phyloP scores from a whole-genome alignment of 2,888 invertebrate genomes.

The Capitulum mitella region DNA sequence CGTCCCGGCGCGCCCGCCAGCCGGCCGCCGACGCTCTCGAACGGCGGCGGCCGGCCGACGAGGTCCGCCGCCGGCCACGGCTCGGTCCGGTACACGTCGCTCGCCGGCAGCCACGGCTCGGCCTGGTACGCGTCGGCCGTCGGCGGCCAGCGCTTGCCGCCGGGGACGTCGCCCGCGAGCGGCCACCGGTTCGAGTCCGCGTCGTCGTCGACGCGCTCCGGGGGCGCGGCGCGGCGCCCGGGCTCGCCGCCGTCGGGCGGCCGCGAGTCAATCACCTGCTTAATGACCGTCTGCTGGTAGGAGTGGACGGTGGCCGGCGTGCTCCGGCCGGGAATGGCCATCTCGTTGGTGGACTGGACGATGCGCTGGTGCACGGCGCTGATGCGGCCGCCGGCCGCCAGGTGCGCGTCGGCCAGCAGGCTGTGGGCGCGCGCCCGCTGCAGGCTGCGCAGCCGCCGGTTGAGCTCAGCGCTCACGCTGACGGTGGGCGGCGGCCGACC shows the following conservation, averaged over 20 bases:
- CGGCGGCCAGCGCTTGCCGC: no score
- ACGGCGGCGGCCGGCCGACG: background rate
- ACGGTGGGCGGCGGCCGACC: background rate
- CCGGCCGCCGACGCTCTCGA: background rate
- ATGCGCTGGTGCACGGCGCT: constrained; percentile 1
- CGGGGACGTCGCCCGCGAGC: background rate
- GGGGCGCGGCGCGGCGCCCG: background rate
- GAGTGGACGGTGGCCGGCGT: constrained; percentile 1
- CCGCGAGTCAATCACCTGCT: background rate
- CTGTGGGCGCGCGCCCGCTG: background rate
- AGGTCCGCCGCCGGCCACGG: background rate
- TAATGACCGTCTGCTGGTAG: constrained; percentile 6
- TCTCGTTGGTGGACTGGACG: constrained; percentile 1
- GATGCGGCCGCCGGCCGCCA: background rate
- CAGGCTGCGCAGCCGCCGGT: background rate
- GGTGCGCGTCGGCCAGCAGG: background rate
- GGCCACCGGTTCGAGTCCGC: background rate
- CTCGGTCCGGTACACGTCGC: background rate
- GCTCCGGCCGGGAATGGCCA: background rate
- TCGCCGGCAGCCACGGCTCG: no score
- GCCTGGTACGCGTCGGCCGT: no score
- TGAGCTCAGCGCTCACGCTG: constrained; percentile 12
- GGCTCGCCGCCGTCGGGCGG: background rate
- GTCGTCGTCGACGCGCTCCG: background rate
- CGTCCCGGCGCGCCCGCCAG: background rate